phyloP scores from a whole-genome alignment of 2,888 invertebrate genomes.

The Scaptodrosophila latifasciaeformis region DNA sequence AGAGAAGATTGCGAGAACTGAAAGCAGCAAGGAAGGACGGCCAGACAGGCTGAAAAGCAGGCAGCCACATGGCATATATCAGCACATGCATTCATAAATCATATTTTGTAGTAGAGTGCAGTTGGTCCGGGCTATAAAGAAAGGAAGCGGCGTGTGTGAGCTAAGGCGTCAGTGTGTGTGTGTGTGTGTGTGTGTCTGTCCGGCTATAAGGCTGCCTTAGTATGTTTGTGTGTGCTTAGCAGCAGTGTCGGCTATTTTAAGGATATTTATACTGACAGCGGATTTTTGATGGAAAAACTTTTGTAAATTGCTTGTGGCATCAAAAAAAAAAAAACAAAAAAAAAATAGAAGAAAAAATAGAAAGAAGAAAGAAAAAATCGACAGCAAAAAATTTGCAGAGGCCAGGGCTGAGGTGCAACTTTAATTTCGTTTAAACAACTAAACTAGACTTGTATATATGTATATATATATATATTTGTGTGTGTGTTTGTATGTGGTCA shows the following conservation, averaged over 20 bases:
- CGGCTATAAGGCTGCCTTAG: no score
- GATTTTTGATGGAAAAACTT: conserved; percentile 74
- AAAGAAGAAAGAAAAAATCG: background rate
- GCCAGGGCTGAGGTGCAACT: conserved; percentile 1
- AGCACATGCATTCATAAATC: conserved; percentile 69
- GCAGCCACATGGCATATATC: conserved; percentile 61
- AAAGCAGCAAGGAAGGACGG: background rate
- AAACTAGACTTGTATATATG: background rate
- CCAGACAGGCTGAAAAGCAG: conserved; percentile 20
- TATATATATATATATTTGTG: background rate
- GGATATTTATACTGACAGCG: conserved; percentile 74
- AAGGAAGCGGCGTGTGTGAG: conserved; percentile 41
- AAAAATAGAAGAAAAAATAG: conserved; percentile 12
- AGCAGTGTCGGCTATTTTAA: conserved; percentile 63
- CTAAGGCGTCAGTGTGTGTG: conserved; percentile 13
- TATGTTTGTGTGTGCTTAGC: conserved; percentile 32
- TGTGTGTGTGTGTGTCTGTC: conserved; percentile 25
- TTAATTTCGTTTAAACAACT: conserved; percentile 12
- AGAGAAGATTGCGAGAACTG: background rate
- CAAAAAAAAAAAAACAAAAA: conserved; percentile 6
- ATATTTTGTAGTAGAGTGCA: conserved; percentile 61
- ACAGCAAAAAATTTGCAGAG: background rate
- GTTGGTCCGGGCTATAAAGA: conserved; percentile 36
- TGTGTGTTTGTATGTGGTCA: conserved; percentile 1
- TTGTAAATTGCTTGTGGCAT: conserved; percentile 72